Conservation (phyloP, 2,797 vertebrate species). For the Sylvia borin region DNA sequence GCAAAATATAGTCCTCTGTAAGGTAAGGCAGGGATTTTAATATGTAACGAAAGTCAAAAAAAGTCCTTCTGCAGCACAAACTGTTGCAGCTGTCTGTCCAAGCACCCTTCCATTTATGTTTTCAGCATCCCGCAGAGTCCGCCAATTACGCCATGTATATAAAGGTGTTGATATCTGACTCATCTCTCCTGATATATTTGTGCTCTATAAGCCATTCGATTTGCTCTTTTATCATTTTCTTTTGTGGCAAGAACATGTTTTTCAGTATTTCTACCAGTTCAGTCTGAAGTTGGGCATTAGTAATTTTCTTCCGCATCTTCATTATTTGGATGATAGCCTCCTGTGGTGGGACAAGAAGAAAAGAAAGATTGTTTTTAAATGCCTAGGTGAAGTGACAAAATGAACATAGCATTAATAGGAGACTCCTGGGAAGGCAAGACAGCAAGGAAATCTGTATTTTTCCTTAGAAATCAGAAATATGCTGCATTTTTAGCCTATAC, state of each 20-base stretch:
- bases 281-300: conserved; percentile 98
- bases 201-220: conserved; percentile 99
- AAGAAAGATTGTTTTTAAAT: neutral
- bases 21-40: conserved; percentile 95
- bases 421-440: neutral
- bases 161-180: conserved; percentile 98
- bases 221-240: conserved; percentile 99
- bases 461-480: neutral
- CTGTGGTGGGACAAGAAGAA: conserved; percentile 65
- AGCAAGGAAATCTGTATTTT: neutral
- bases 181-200: conserved; percentile 98
- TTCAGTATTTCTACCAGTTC: conserved; percentile 99
- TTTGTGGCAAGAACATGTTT: conserved; percentile 99
- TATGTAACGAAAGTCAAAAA: conserved; percentile 81
- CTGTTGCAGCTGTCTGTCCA: conserved; percentile 73
- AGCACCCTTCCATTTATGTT: conserved; percentile 63
- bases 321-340: conserved; percentile 99
- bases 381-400: neutral
- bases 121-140: conserved; percentile 52
- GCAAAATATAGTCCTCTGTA: conserved; percentile 88
- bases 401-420: neutral
- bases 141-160: conserved; percentile 95
- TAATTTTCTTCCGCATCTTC: conserved; percentile 99
- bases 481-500: neutral
- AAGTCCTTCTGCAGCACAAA: conserved; percentile 77